Conservation (phyloP, 2,888 invertebrate genomes). For the Thymelicus lineola region DNA sequence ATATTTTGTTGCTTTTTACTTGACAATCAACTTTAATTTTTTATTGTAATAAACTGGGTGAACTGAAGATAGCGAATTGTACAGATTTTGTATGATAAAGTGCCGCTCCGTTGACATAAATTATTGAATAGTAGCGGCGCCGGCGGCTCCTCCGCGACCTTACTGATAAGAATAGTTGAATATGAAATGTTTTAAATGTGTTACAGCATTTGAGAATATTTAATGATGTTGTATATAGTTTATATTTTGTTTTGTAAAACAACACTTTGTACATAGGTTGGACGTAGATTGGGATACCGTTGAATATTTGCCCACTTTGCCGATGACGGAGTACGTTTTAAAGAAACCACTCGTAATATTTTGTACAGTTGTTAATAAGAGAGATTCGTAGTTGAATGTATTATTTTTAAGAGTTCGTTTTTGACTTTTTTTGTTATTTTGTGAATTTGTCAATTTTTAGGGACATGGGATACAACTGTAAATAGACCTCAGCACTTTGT, state of each 20-base stretch:
- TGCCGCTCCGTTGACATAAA: slow-evolving; percentile 52
- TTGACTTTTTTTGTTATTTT: slow-evolving; percentile 83
- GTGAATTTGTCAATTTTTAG: slow-evolving; percentile 90
- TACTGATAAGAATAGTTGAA: slow-evolving; percentile 81
- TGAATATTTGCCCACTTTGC: slow-evolving; percentile 75
- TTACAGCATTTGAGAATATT: slow-evolving; percentile 85
- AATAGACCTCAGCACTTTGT: slow-evolving; percentile 83
- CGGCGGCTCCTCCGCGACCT: slow-evolving; percentile 62
- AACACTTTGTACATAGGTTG: slow-evolving; percentile 75
- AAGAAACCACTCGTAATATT: slow-evolving; percentile 82
- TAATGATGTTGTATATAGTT: slow-evolving; percentile 85
- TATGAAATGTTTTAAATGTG: slow-evolving; percentile 84
- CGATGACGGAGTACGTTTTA: slow-evolving; percentile 73
- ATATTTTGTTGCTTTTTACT: slow-evolving; percentile 72
- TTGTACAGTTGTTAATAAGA: slow-evolving; percentile 81
- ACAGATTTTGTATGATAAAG: slow-evolving; percentile 58
- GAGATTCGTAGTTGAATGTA: slow-evolving; percentile 81
- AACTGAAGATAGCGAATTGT: slow-evolving; percentile 65
- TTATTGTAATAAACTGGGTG: slow-evolving; percentile 47
- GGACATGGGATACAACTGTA: slow-evolving; percentile 89
- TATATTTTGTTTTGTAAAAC: slow-evolving; percentile 83
- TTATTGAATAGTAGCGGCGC: slow-evolving; percentile 65
- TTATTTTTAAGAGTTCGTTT: slow-evolving; percentile 80
- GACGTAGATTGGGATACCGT: slow-evolving; percentile 64
- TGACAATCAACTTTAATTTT: slow-evolving; percentile 57